Percentiles rank a stretch among this genome's conserved stretches.
Evolutionary conservation across 2,888 invertebrate species (phyloP).

Genomic region (Drosophila borealis): DNA sequence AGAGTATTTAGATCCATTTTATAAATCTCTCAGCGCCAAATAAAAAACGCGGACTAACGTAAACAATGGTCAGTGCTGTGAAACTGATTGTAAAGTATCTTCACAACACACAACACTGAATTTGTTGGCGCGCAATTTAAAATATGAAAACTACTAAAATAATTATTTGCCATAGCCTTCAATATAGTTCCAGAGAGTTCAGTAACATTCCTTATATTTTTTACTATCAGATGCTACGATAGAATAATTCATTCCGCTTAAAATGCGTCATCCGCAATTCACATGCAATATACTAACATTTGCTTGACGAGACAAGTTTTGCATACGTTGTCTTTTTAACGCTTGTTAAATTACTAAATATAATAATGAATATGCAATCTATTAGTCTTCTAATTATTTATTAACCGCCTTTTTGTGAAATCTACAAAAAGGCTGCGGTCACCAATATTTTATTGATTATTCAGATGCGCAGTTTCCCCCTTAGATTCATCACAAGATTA

Average conservation of each 20-base stretch:
- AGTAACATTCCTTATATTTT: not conserved
- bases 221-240: not conserved
- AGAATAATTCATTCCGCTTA: not conserved
- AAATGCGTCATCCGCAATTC: no score
- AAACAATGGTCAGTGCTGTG: slow-evolving; percentile 39
- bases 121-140: not conserved
- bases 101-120: slow-evolving; percentile 17
- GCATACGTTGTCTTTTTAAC: no score
- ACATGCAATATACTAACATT: no score
- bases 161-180: not conserved
- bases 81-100: not conserved
- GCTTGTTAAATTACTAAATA: no score
- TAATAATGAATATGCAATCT: no score
- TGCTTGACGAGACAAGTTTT: no score
- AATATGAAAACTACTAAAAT: not conserved
- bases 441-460: no score
- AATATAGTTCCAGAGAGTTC: not conserved
- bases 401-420: no score
- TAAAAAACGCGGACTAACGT: slow-evolving; percentile 40
- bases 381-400: no score
- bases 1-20: slow-evolving; percentile 92
- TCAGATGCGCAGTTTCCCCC: no score
- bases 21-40: slow-evolving; percentile 18
- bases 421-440: no score
- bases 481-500: no score